Base-by-base conservation (phyloP, 1,140 invertebrate genomes). In the Drepana arcuata region DNA sequence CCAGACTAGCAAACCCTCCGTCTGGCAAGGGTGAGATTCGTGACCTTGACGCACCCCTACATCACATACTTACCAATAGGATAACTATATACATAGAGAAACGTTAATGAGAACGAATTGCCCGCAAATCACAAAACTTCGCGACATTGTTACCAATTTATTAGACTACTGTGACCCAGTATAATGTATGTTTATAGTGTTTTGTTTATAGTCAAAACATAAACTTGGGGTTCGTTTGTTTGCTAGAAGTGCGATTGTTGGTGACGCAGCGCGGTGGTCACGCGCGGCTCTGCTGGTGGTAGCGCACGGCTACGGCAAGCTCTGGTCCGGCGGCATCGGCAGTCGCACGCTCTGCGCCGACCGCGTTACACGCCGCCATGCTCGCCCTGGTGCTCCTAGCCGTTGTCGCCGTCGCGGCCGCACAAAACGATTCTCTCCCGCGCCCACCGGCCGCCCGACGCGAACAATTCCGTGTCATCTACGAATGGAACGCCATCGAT, bases 401-500 rank as follows among this genome's bases (percentile, higher is more conserved):
- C 44, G 41, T 56, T 30, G 47, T 63, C 45, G 57, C 50, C 36
- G 65, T 64, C 32, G 63, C 63, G 45, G 68, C 68, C 14, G 68
- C 73, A 38, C 62, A 65, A 47, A 61, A 67, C 11, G 50, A 34
- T 11, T 41, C 41, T 16, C 44, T 53, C 4, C 49, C 46, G 24
- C 48, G 49, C 10, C 49, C 58, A 7, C 38, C 56, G 11, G 29
- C 49, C 2, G 58, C 61, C 3, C 67, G 64, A 26, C 68, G 71
- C 28, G 75, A 83, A 62, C 83, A 84, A 55, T 85, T 85, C 52
- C 55, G 77, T 34, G 83, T 85, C 26, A 72, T 84, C 16, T 85
- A 84, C 59, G 83, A 85, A 69, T 85, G 84, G 84, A 78, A 68
- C 33, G 68, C 57, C 14, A 69, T 84, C 27, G 79, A 84, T 51